These are phyloP conservation scores for Atractosteus spatula DNA, from an alignment of 2,113 vertebrate genomes.

Conservation along the genomic window DNA sequence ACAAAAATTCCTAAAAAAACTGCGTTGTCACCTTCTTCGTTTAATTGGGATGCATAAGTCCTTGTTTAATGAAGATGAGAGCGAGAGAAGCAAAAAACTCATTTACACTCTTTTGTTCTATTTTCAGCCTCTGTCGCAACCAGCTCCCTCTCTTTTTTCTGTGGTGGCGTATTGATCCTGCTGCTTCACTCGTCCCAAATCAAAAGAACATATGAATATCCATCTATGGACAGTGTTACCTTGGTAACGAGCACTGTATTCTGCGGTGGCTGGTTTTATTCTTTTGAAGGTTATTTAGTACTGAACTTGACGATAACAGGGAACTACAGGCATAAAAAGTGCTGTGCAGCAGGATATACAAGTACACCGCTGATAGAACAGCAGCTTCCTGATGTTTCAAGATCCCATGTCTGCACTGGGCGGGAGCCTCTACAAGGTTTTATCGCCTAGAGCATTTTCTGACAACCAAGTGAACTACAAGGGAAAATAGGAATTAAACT, in stretches of 20 bases:
- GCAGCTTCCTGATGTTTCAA: not conserved
- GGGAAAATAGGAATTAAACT: not conserved
- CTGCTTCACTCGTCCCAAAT: constrained; percentile 1
- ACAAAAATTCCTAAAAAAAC: not conserved
- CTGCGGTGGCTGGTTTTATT: too few species aligned
- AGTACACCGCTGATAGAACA: not conserved
- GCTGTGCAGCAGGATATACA: not conserved
- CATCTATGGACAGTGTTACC: not conserved
- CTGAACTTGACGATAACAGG: not conserved
- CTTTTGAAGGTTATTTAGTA: not conserved
- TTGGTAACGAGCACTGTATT: not conserved
- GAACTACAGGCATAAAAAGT: not conserved
- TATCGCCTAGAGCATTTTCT: not conserved
- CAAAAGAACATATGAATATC: constrained; percentile 4
- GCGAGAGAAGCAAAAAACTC: constrained; percentile 32
- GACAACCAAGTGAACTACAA: not conserved
- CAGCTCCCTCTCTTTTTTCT: constrained; percentile 32
- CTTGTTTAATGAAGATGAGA: constrained; percentile 23
- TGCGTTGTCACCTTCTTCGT: not conserved
- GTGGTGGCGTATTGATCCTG: constrained; percentile 1
- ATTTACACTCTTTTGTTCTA: constrained; percentile 58
- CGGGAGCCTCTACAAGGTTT: not conserved
- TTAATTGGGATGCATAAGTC: not conserved
- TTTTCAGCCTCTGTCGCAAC: constrained; percentile 57
- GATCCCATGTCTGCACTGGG: not conserved